Conservation (phyloP, 2,797 vertebrate genomes). For the Octomys mimax region DNA sequence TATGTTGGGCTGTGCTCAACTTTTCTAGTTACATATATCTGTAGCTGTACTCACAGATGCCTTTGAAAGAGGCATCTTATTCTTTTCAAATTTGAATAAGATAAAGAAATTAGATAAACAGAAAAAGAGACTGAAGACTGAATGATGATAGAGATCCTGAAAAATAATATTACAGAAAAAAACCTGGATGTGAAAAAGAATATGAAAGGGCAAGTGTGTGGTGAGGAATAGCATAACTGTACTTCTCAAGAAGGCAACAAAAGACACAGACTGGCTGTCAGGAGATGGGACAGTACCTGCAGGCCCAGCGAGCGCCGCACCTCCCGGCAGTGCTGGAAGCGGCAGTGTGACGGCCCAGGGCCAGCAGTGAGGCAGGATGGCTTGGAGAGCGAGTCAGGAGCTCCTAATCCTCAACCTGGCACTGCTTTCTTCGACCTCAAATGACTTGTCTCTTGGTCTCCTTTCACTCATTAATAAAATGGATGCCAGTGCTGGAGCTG, state of each 20-base stretch:
- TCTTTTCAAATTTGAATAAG: neutral
- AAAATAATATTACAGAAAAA: neutral
- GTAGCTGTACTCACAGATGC: neutral
- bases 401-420: conserved; percentile 67
- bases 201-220: neutral
- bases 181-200: neutral
- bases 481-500: neutral
- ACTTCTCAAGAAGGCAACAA: neutral
- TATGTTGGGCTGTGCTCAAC: neutral
- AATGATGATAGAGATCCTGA: neutral
- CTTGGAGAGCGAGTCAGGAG: conserved; percentile 43
- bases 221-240: neutral
- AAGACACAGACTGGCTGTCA: neutral
- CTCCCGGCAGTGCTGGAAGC: neutral
- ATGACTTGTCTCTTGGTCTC: conserved; percentile 38
- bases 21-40: neutral
- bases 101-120: neutral
- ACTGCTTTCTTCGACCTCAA: conserved; percentile 20
- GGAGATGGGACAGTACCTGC: neutral
- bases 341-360: neutral
- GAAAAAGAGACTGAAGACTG: neutral
- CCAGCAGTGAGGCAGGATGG: neutral
- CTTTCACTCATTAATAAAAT: conserved; percentile 63
- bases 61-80: neutral
- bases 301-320: neutral